phyloP scores from a whole-genome alignment of 2,113 vertebrate species.

The Phylloscopus trochiloides region DNA sequence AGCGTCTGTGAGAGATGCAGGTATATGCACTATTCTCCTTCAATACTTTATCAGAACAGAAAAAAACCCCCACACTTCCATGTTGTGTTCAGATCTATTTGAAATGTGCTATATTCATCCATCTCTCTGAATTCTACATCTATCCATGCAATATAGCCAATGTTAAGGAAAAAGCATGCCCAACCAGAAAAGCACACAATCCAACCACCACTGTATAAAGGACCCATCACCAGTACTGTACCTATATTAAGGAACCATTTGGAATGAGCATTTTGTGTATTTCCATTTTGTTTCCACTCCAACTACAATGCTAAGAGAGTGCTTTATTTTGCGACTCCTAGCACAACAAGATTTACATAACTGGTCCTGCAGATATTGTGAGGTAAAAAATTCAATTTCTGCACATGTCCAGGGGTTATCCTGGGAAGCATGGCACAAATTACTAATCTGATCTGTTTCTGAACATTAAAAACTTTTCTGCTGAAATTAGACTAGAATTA shows the following conservation, averaged over 20 bases:
- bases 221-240: conserved; percentile 70
- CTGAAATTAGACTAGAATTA: not conserved
- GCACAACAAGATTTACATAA: not conserved
- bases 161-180: conserved; percentile 74
- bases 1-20: not conserved
- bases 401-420: not conserved
- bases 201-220: conserved; percentile 60
- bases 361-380: not conserved
- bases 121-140: conserved; percentile 15
- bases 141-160: conserved; percentile 69
- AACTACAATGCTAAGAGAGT: not conserved
- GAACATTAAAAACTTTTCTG: not conserved
- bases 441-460: not conserved
- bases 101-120: not conserved
- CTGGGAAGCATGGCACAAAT: not conserved
- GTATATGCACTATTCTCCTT: not conserved
- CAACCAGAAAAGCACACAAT: conserved; percentile 53
- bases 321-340: not conserved
- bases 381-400: not conserved
- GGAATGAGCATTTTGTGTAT: conserved; percentile 72
- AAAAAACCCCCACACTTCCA: not conserved
- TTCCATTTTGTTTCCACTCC: not conserved
- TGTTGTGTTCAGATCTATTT: conserved; percentile 74
- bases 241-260: conserved; percentile 71
- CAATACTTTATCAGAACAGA: not conserved